phyloP scores from a whole-genome alignment of 2,888 invertebrate species.

The Harpagoxenus sublaevis region DNA sequence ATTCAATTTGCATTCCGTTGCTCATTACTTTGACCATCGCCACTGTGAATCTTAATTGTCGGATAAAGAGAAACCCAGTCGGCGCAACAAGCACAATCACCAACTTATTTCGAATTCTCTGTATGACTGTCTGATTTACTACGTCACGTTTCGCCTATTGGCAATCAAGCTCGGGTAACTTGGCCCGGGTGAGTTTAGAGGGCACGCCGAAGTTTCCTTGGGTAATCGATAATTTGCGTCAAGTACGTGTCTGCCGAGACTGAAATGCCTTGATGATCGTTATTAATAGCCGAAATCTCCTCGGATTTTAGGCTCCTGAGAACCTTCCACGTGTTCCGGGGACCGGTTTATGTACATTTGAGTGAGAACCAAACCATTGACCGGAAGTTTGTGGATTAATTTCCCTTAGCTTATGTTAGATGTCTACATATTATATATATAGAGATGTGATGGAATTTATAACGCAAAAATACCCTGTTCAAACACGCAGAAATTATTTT shows the following conservation, averaged over 20 bases:
- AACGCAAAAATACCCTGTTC: neutral
- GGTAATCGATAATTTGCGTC: slow-evolving; percentile 70
- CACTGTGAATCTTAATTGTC: slow-evolving; percentile 32
- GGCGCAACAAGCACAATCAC: slow-evolving; percentile 39
- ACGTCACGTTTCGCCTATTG: slow-evolving; percentile 45
- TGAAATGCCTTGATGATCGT: slow-evolving; percentile 37
- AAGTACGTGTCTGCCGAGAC: slow-evolving; percentile 63
- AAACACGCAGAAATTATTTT: neutral
- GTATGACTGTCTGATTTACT: slow-evolving; percentile 57
- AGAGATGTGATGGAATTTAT: neutral
- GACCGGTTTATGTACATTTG: neutral
- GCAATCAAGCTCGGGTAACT: slow-evolving; percentile 63
- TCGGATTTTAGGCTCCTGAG: slow-evolving; percentile 6
- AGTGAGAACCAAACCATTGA: neutral
- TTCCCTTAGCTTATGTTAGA: neutral
- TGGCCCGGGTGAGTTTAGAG: slow-evolving; percentile 63
- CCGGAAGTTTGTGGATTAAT: slow-evolving; percentile 21
- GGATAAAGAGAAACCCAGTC: slow-evolving; percentile 11
- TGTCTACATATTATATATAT: too few species aligned
- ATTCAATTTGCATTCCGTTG: slow-evolving; percentile 15
- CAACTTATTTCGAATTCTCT: slow-evolving; percentile 58
- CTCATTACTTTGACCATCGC: neutral
- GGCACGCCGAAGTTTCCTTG: slow-evolving; percentile 65
- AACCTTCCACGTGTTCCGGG: neutral
- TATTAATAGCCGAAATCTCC: slow-evolving; percentile 22